Percentiles rank a stretch among this genome's conserved stretches.
phyloP scores from a whole-genome alignment of 2,113 vertebrate genomes.

The Peucedramus taeniatus region DNA sequence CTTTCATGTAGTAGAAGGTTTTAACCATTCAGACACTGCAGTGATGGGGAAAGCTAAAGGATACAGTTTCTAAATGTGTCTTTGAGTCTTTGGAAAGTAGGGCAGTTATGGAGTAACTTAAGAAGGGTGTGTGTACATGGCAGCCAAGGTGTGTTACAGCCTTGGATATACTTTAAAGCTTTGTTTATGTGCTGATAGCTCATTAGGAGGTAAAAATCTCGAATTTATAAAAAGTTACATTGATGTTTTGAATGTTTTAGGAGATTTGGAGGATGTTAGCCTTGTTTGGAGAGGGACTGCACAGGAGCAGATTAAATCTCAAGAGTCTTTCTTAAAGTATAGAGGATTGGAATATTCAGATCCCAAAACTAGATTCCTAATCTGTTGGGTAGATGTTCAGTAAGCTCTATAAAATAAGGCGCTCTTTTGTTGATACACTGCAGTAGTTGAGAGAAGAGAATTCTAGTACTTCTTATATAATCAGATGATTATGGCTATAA shows the following conservation, averaged over 20 bases:
- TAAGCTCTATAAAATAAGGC: background rate
- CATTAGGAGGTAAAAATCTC: background rate
- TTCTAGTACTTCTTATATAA: background rate
- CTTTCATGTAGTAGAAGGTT: background rate
- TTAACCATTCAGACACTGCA: background rate
- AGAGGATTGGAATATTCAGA: background rate
- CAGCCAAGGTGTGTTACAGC: background rate
- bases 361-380: background rate
- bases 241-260: background rate
- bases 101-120: background rate
- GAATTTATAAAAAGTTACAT: background rate
- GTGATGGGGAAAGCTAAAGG: background rate
- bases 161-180: background rate
- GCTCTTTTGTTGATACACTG: background rate
- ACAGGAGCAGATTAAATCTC: background rate
- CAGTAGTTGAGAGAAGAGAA: background rate
- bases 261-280: background rate
- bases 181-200: background rate
- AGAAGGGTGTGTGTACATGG: fast-evolving
- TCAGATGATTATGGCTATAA: background rate
- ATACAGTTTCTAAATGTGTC: background rate
- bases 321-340: background rate
- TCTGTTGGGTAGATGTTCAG: background rate
- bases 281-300: background rate
- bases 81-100: background rate